Conservation (phyloP, 1,140 invertebrate species). For the Dinoponera quadriceps region DNA sequence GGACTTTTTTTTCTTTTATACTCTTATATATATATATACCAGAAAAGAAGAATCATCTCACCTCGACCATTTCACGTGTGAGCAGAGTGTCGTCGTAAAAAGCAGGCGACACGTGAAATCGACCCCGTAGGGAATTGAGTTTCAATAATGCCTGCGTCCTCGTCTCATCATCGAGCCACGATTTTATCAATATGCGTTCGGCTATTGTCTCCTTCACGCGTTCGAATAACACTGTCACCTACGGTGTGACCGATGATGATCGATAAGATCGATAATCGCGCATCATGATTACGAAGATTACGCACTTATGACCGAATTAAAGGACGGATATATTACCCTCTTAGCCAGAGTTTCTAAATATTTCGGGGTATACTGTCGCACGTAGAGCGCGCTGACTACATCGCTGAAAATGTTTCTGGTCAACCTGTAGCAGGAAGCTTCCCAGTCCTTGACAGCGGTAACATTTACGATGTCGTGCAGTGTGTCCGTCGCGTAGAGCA, state of each 20-base stretch:
- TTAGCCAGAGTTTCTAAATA: conserved; percentile 82
- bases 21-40: too few relatives aligned
- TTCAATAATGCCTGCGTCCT: conserved; percentile 87
- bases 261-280: neutral
- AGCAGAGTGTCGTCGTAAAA: conserved; percentile 82
- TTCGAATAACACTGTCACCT: conserved; percentile 85
- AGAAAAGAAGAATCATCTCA: conserved; percentile 64
- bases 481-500: conserved; percentile 85
- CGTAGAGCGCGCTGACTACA: conserved; percentile 84
- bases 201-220: conserved; percentile 88
- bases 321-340: conserved; percentile 74
- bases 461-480: conserved; percentile 84
- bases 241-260: neutral
- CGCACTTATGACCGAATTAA: neutral
- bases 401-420: conserved; percentile 82
- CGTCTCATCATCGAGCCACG: conserved; percentile 89
- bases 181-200: conserved; percentile 86
- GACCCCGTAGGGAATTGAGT: conserved; percentile 86
- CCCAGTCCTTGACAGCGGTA: conserved; percentile 81
- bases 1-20: neutral
- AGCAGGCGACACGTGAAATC: conserved; percentile 85
- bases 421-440: conserved; percentile 83
- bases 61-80: conserved; percentile 78
- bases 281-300: neutral
- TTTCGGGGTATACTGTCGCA: conserved; percentile 83